Base-by-base conservation (phyloP, 1,140 invertebrate genomes). In the Acyrthosiphon pisum region DNA sequence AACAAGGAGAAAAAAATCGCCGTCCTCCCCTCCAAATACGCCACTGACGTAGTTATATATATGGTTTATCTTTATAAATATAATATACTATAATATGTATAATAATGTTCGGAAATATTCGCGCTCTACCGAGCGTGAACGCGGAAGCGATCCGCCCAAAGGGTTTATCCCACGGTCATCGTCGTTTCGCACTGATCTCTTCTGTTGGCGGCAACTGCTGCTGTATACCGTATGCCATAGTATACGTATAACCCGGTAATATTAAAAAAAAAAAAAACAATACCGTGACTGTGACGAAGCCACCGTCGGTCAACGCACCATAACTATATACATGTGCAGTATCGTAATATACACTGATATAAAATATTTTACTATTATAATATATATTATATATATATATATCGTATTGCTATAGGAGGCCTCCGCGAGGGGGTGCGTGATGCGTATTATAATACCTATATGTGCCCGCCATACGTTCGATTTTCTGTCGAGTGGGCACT, bases 121-220 rank as follows among this genome's bases (percentile, higher is more conserved):
- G 76, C 81, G 91, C 91, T 93, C 48, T 46, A 35, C 48, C 37
- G 91, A 93, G 91, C 91, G 91, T 86, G 81, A 93, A 93, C 48
- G 48, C 91, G 81, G 91, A 93, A 93, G 50, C 35, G 48, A 76
- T 93, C 81, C 91, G 48, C 35, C 76, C 46, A 56, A 93, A 53
- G 81, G 91, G 91, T 86, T 93, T 93, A 93, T 93, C 91, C 91
- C 91, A 93, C 91, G 91, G 91, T 93, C 91, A 93, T 93, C 81
- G 37, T 91, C 90, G 46, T 93, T 93, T 93, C 76, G 81, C 91
- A 68, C 44, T 68, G 81, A 93, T 93, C 91, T 83, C 76, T 23
- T 90, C 87, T 90, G 20, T 90, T 22, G 30, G 20, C 30, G 9
- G 44, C 30, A 26, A 48, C 50, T 23, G 48, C 22, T 20, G 22